Evolutionary conservation across 2,797 vertebrate species (phyloP), one percentile per base, ranked within the genome.

Genomic region (Sternarchorhynchus goeldii): DNA sequence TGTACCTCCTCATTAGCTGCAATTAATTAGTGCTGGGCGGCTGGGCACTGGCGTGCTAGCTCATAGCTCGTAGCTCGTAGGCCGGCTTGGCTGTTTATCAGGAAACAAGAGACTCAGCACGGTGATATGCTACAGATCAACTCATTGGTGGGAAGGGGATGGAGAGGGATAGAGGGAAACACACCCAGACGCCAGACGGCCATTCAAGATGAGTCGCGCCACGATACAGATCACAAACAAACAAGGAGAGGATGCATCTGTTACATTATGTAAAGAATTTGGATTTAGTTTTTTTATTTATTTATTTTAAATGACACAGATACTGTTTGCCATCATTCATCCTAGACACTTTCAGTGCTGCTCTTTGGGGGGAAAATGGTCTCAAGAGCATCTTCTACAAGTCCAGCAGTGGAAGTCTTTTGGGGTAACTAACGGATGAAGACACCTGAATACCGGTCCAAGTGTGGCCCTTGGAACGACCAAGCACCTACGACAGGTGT

Each of bases 1-100:
- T 86, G 14, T 25, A 79, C 81, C 75, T 79, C 76, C 81, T 85
- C 75, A 85, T 86, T 85, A 86, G 83, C 67, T 81, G 75, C 82
- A 72, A 76, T 83, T 85, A 83, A 87, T 87, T 87, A 87, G 78
- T 73, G 65, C 66, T 79, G 60, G 70, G 57, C 78, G 56, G 72
- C 73, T 80, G 78, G 75, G 75, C 39, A 72, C 73, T 73, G 60
- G 56, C 71, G 78, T 64, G 64, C 59, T 75, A 68, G 53, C 25
- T 25, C 25, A 25, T 25, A 25, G 25, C 25, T 25, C 25, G 25
- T 25, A 25, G 25, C 36, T 67, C 73, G 73, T 56, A 18, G 69
- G 66, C 17, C 60, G 39, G 75, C 57, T 73, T 58, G 65, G 59
- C 62, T 81, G 81, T 79, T 84, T 83, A 70, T 82, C 76, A 75